Evolutionary conservation across 64 coral and sea anemone species (phyloP).

Genomic region (Montipora sp.): DNA sequence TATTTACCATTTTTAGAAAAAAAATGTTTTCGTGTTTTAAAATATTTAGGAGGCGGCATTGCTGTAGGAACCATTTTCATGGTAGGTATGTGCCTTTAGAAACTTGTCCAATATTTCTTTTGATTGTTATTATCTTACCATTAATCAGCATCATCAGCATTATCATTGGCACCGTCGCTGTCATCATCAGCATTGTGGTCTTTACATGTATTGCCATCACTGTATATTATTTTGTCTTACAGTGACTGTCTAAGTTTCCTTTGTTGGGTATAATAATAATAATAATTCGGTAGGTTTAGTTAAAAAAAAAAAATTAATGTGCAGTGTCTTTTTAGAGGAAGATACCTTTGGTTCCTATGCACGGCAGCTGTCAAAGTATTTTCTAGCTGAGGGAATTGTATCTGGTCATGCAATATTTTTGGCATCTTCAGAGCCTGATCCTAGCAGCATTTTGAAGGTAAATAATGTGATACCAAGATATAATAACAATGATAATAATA

Average conservation of each 20-base stretch:
- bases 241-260: neutral
- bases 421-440: constrained; percentile 86
- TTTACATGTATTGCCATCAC: neutral
- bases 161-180: neutral
- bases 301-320: no score
- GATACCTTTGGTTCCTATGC: constrained; percentile 86
- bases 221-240: neutral
- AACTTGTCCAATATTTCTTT: neutral
- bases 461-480: neutral
- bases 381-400: constrained; percentile 91
- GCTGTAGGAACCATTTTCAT: constrained; percentile 90
- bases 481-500: neutral
- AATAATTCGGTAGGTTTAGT: no score
- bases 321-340: constrained; percentile 67
- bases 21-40: neutral
- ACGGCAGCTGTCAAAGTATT: constrained; percentile 89
- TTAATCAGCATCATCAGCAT: no score
- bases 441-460: constrained; percentile 74
- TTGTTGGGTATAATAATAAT: neutral
- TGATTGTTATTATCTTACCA: neutral
- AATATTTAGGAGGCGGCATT: constrained; percentile 83
- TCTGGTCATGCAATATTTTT: constrained; percentile 86
- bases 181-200: neutral
- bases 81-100: constrained; percentile 64
- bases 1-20: no score